phyloP scores from a whole-genome alignment of 2,888 invertebrate genomes.

The Ophion slaviceki region DNA sequence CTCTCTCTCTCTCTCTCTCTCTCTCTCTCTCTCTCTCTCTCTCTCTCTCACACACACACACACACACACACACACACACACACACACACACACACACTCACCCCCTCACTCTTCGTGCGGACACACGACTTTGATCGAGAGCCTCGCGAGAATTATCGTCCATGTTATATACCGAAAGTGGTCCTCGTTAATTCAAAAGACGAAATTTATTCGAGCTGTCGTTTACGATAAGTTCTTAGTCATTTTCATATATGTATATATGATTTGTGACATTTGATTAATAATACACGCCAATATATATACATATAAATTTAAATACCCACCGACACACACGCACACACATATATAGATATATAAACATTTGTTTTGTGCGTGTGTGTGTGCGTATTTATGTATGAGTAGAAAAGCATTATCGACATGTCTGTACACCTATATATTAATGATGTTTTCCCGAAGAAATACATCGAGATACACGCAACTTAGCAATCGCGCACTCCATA shows the following conservation, averaged over 20 bases:
- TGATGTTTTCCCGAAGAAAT: conserved; percentile 19
- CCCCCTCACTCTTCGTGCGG: not conserved
- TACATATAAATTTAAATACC: no score
- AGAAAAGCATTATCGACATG: not conserved
- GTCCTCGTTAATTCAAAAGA: conserved; percentile 16
- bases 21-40: not conserved
- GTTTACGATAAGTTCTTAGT: conserved; percentile 27
- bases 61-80: no score
- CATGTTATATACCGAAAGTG: not conserved
- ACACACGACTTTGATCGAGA: conserved; percentile 35
- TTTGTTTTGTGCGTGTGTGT: no score
- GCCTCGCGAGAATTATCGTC: conserved; percentile 14
- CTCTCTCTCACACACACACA: no score
- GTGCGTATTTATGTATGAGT: no score
- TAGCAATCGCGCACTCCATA: conserved; percentile 7
- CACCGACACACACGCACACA: no score
- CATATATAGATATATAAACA: no score
- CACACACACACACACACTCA: no score
- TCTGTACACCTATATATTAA: not conserved
- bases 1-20: not conserved
- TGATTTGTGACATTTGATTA: not conserved
- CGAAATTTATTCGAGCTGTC: conserved; percentile 1
- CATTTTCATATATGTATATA: not conserved
- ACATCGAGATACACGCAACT: conserved; percentile 49
- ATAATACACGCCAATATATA: not conserved